These are phyloP conservation scores for Falco naumanni DNA, from an alignment of 2,797 vertebrate species.

Conservation along the genomic window DNA sequence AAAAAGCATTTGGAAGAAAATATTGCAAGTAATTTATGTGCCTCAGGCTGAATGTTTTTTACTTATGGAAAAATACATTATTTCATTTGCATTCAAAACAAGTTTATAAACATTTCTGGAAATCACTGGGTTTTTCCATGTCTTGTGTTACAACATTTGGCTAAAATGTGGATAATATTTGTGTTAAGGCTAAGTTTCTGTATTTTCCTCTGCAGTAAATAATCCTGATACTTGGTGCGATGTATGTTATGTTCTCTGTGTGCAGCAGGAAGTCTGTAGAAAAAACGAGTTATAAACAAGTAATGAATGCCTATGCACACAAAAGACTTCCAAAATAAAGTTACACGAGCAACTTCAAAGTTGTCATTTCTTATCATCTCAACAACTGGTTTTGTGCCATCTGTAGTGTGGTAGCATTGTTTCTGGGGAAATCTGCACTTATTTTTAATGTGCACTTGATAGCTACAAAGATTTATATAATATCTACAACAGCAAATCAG, in stretches of 20 bases:
- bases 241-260: background rate
- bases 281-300: background rate
- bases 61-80: background rate
- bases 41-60: background rate
- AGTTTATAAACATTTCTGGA: background rate
- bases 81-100: background rate
- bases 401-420: background rate
- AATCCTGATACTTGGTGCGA: background rate
- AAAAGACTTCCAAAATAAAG: background rate
- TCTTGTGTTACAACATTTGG: background rate
- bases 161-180: background rate
- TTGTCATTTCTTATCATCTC: background rate
- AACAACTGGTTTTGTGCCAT: background rate
- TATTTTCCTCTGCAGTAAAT: background rate
- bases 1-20: background rate
- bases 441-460: background rate
- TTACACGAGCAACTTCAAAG: background rate
- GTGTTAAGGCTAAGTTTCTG: background rate
- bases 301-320: background rate
- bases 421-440: background rate
- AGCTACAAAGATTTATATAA: background rate
- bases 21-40: background rate
- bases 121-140: background rate
- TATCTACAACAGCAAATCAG: background rate
- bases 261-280: background rate